A percentile compares a stretch with the other conserved stretches of the same genome.
Conservation (phyloP, 2,797 vertebrate genomes). For the Nyctibius grandis region DNA sequence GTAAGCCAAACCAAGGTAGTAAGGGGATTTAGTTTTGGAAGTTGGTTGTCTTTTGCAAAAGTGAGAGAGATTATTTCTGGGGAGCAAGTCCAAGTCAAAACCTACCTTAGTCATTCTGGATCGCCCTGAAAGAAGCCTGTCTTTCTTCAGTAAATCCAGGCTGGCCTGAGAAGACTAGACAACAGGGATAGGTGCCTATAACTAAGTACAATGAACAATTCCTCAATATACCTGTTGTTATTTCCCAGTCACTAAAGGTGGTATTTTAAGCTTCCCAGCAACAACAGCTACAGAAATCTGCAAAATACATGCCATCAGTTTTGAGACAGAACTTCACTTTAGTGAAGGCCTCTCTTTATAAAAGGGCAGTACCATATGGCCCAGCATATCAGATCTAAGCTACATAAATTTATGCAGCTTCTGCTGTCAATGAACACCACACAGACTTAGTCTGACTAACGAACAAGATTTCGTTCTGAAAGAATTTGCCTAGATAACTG, state of each 20-base stretch:
- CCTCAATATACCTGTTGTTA: not conserved
- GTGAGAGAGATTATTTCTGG: not conserved
- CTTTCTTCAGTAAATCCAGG: not conserved
- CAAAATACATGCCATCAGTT: not conserved
- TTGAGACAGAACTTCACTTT: not conserved
- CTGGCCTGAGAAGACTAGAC: not conserved
- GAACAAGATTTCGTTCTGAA: not conserved
- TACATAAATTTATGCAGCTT: slow-evolving; percentile 16
- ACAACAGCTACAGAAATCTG: not conserved
- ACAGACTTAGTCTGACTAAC: not conserved
- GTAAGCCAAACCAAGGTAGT: not conserved
- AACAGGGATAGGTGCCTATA: not conserved
- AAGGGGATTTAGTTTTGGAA: not conserved
- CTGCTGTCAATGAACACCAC: not conserved
- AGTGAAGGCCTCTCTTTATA: not conserved
- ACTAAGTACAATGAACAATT: not conserved
- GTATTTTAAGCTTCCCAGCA: not conserved
- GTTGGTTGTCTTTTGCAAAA: not conserved
- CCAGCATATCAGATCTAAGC: not conserved
- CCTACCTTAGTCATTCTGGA: not conserved
- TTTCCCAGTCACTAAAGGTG: not conserved
- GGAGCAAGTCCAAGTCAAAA: not conserved
- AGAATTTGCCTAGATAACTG: not conserved
- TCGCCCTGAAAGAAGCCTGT: not conserved
- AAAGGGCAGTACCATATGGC: slow-evolving; percentile 19